A percentile compares a stretch with the other conserved stretches of the same genome.
phyloP scores from a whole-genome alignment of 2,113 vertebrate genomes.

The Nothocercus julius region DNA sequence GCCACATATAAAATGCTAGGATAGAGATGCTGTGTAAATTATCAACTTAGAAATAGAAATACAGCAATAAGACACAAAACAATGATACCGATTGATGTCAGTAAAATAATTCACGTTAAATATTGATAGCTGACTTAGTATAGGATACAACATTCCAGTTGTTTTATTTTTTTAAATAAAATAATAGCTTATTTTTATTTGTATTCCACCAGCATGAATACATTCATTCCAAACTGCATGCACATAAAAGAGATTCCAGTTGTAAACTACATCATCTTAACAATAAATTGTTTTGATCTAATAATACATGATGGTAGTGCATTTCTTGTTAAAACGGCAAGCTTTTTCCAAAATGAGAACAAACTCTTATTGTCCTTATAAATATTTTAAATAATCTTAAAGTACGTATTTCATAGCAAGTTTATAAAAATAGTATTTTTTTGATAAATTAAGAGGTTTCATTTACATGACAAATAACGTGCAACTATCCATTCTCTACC shows the following conservation, averaged over 20 bases:
- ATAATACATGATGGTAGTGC: conserved; percentile 72
- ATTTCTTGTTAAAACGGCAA: conserved; percentile 80
- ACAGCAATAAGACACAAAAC: background rate
- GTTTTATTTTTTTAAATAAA: conserved; percentile 69
- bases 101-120: background rate
- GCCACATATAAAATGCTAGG: background rate
- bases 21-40: background rate
- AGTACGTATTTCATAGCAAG: conserved; percentile 83
- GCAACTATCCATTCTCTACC: conserved; percentile 81
- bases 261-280: conserved; percentile 72
- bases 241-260: conserved; percentile 71
- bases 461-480: conserved; percentile 86
- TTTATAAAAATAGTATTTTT: conserved; percentile 86
- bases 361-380: conserved; percentile 80
- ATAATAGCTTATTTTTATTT: conserved; percentile 72
- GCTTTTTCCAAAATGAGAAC: conserved; percentile 81
- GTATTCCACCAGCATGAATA: conserved; percentile 70
- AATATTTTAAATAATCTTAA: conserved; percentile 81
- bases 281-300: conserved; percentile 77
- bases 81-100: background rate
- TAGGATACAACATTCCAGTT: conserved; percentile 4
- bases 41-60: background rate
- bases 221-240: conserved; percentile 81
- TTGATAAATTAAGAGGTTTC: conserved; percentile 82
- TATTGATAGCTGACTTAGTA: background rate